Evolutionary conservation across 2,113 vertebrate genomes (phyloP).

Genomic region (Galbula dea): DNA sequence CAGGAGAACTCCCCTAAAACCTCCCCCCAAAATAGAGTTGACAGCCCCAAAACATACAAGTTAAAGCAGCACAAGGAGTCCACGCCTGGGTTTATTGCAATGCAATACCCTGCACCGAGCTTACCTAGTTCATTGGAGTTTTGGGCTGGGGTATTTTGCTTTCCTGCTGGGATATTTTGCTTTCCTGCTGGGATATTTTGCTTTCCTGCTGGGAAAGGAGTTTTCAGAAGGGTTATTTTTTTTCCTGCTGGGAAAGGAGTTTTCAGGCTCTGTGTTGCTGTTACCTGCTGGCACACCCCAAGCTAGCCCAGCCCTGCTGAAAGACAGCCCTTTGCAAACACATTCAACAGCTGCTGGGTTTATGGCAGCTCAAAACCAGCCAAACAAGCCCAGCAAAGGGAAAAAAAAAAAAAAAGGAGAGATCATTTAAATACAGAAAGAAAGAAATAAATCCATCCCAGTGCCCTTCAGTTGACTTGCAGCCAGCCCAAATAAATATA

Average conservation of each 20-base stretch:
- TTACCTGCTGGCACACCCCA: background rate
- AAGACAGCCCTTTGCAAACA: background rate
- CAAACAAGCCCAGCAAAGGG: background rate
- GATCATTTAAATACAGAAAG: background rate
- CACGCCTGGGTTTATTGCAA: accelerated
- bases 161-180: too few relatives aligned
- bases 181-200: too few relatives aligned
- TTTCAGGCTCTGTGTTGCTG: background rate
- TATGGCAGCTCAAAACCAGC: background rate
- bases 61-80: background rate
- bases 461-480: background rate
- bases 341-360: background rate
- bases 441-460: background rate
- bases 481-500: background rate
- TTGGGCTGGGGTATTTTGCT: background rate
- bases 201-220: too few relatives aligned
- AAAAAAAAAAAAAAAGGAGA: background rate
- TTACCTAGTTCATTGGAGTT: background rate
- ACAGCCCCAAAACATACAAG: background rate
- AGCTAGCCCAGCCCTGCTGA: background rate
- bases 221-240: too few relatives aligned
- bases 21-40: background rate
- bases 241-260: background rate
- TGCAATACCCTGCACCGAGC: accelerated
- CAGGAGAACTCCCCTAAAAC: background rate